Evolutionary conservation across 37 sponge, comb jelly and placozoan species (phyloP).

Genomic region (Oscarella lobularis): DNA sequence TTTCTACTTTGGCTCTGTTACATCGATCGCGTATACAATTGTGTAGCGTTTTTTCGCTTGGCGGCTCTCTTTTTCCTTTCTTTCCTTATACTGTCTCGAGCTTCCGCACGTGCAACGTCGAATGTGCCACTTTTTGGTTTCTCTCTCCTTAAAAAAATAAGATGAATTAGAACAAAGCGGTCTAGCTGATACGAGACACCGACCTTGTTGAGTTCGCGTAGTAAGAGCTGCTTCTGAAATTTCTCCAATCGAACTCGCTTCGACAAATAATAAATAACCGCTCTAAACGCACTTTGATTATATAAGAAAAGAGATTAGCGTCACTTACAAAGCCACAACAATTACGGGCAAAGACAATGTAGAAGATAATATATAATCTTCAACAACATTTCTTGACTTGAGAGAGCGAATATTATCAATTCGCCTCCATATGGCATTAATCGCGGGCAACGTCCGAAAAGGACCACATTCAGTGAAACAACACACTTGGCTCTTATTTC

Average conservation of each 20-base stretch:
- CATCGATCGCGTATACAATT: too few species aligned
- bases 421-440: not conserved
- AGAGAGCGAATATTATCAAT: not conserved
- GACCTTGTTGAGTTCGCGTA: not conserved
- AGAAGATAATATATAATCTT: not conserved
- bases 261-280: not conserved
- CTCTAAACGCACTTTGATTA: not conserved
- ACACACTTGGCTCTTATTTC: too few species aligned
- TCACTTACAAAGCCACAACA: not conserved
- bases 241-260: not conserved
- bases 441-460: not conserved
- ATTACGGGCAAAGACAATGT: not conserved
- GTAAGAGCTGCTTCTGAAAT: not conserved
- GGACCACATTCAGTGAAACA: too few species aligned
- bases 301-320: not conserved
- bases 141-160: not conserved
- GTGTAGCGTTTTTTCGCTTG: not conserved
- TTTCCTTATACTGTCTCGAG: not conserved
- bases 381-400: not conserved
- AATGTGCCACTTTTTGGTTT: not conserved
- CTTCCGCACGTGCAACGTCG: not conserved
- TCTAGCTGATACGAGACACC: not conserved
- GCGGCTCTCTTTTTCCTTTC: not conserved
- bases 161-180: not conserved
- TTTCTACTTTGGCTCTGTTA: too few species aligned